phyloP scores from a whole-genome alignment of 2,797 vertebrate species.

The Gallinago nigripennis region DNA sequence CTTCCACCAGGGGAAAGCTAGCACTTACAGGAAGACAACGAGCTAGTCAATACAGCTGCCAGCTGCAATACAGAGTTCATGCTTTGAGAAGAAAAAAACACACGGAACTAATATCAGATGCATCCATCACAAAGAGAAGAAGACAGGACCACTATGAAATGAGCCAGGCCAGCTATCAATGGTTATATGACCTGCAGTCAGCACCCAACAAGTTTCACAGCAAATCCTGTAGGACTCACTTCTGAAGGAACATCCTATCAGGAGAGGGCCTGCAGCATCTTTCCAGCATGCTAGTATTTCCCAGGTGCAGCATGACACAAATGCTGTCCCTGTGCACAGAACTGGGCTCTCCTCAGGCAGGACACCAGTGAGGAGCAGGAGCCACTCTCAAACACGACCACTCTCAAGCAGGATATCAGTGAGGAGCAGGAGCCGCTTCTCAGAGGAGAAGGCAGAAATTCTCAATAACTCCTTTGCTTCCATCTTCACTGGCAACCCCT shows the following conservation, averaged over 20 bases:
- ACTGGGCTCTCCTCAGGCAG: neutral
- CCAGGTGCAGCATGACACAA: accelerated
- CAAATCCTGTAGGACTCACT: neutral
- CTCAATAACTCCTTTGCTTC: too few relatives aligned
- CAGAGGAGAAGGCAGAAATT: too few relatives aligned
- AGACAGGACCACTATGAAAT: neutral
- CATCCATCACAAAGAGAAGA: neutral
- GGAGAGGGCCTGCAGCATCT: neutral
- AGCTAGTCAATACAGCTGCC: neutral
- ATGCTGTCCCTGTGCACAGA: neutral
- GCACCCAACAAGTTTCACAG: accelerated
- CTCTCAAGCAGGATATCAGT: too few relatives aligned
- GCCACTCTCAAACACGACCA: accelerated
- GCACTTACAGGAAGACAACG: constrained; percentile 20
- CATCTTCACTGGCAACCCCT: too few relatives aligned
- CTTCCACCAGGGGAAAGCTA: constrained; percentile 31
- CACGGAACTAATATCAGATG: neutral
- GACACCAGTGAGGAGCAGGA: neutral
- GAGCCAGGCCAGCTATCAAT: neutral
- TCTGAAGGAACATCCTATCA: neutral
- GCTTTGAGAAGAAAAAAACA: neutral
- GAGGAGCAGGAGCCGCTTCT: too few relatives aligned
- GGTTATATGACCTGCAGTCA: neutral
- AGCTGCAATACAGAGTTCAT: accelerated
- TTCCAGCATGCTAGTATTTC: neutral